Percentiles rank a stretch among this genome's conserved stretches.
phyloP scores from a whole-genome alignment of 1,140 invertebrate species.

The Cherax destructor region DNA sequence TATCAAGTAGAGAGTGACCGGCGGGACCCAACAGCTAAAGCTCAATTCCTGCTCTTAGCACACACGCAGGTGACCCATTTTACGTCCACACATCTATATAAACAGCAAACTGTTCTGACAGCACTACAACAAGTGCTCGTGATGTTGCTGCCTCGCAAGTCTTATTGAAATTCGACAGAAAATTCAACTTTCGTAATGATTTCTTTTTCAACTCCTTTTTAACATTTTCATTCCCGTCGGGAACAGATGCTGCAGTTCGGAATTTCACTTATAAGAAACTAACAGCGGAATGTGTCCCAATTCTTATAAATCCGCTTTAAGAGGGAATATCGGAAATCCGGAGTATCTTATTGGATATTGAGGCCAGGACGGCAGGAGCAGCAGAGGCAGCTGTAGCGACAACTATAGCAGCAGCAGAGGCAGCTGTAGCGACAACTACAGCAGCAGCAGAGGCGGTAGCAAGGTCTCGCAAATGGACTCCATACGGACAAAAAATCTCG shows the following conservation, averaged over 20 bases:
- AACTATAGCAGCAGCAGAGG: neutral
- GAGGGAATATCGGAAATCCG: conserved; percentile 10
- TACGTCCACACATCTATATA: too few relatives aligned
- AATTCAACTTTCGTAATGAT: too few relatives aligned
- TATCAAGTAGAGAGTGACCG: too few relatives aligned
- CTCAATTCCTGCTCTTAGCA: too few relatives aligned
- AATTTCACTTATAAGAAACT: conserved; percentile 18
- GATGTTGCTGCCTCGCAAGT: too few relatives aligned
- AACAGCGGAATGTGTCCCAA: conserved; percentile 13
- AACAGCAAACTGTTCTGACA: too few relatives aligned
- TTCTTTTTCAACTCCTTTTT: neutral
- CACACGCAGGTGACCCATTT: too few relatives aligned
- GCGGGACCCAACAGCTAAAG: too few relatives aligned
- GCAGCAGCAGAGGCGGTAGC: neutral
- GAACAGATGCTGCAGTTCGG: neutral
- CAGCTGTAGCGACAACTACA: too few relatives aligned
- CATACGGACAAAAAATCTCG: neutral
- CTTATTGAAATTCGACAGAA: too few relatives aligned
- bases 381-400: neutral
- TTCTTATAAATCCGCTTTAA: conserved; percentile 14
- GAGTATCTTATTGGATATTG: conserved; percentile 11
- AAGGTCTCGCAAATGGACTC: neutral
- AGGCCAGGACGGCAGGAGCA: neutral
- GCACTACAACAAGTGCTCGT: too few relatives aligned
- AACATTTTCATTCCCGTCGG: neutral